These are phyloP conservation scores for Saccostrea glomerata DNA, from an alignment of 1,140 invertebrate species.

Conservation along the genomic window DNA sequence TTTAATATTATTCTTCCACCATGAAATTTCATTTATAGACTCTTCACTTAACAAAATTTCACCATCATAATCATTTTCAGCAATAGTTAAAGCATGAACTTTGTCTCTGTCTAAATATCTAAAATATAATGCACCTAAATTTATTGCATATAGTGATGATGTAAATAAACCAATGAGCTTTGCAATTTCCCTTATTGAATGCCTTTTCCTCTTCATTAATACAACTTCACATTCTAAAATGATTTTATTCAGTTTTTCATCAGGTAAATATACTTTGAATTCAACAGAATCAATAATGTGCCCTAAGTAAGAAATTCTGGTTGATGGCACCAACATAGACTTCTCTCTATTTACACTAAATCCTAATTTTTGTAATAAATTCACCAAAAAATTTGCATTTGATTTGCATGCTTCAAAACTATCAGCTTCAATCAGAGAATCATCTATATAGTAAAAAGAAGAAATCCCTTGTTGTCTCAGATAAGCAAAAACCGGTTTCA, in stretches of 20 bases:
- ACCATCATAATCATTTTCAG: too few species aligned
- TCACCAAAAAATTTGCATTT: neutral
- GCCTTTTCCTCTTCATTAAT: too few species aligned
- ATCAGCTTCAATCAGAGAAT: neutral
- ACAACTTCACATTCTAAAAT: neutral
- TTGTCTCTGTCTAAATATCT: too few species aligned
- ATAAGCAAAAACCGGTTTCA: neutral
- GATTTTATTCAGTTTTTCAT: neutral
- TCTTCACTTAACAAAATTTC: too few species aligned
- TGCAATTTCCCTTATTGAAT: too few species aligned
- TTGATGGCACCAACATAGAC: neutral
- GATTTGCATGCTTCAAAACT: slow-evolving; percentile 1
- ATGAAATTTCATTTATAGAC: too few species aligned
- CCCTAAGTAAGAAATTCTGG: neutral
- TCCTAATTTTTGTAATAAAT: neutral
- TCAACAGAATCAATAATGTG: neutral
- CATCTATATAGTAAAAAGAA: slow-evolving; percentile 7
- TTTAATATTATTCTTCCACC: too few species aligned
- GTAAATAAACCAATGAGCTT: too few species aligned
- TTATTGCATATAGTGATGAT: too few species aligned
- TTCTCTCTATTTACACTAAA: neutral
- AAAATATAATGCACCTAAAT: too few species aligned
- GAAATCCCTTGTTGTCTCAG: neutral
- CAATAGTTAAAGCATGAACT: too few species aligned
- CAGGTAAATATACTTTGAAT: neutral